phyloP scores from a whole-genome alignment of 2,797 vertebrate species.

The Mionectes olivaceus region DNA sequence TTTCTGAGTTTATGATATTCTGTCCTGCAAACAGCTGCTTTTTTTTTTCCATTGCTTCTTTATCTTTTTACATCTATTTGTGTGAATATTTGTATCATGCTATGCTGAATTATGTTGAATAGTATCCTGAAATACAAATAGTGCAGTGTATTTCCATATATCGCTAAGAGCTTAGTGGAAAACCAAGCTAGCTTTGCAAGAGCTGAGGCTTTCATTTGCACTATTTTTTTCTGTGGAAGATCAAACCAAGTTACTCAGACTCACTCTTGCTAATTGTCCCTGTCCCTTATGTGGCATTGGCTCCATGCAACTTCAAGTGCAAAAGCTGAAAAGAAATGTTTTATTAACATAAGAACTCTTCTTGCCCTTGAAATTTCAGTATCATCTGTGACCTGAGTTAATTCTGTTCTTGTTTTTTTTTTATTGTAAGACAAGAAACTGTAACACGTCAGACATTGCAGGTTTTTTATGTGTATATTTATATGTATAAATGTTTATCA shows the following conservation, averaged over 20 bases:
- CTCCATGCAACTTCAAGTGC: not conserved
- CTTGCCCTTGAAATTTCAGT: not conserved
- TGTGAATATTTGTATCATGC: not conserved
- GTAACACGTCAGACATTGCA: not conserved
- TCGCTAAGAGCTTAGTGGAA: not conserved
- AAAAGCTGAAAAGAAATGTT: not conserved
- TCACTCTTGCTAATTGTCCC: not conserved
- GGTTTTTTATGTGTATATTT: not conserved
- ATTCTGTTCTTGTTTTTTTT: not conserved
- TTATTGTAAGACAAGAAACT: not conserved
- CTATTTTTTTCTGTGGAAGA: not conserved
- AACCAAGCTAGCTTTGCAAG: not conserved
- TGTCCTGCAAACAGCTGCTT: not conserved
- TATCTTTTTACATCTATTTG: not conserved
- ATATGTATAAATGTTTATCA: not conserved
- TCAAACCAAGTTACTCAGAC: not conserved
- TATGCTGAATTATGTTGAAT: not conserved
- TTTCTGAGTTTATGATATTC: not conserved
- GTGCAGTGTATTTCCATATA: not conserved
- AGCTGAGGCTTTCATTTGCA: not conserved
- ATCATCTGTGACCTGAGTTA: not conserved
- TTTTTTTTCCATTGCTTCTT: not conserved
- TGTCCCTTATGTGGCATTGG: not conserved
- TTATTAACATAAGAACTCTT: not conserved
- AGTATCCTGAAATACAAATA: not conserved